Conservation (phyloP, 2,888 invertebrate genomes). For the Torymus auratus region DNA sequence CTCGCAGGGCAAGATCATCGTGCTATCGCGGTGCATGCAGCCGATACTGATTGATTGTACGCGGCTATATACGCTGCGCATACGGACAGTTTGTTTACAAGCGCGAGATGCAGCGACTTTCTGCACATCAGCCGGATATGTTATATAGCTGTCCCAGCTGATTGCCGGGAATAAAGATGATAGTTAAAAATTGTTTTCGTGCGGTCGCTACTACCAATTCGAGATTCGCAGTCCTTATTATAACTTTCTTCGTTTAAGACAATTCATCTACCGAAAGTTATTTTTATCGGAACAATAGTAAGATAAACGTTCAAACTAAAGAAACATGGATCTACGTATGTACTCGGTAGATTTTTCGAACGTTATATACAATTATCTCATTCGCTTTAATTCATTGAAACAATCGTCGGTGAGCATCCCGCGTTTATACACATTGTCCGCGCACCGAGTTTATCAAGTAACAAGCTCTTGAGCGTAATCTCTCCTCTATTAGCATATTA, state of each 20-base stretch:
- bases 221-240: neutral
- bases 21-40: constrained; percentile 41
- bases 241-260: too few species aligned
- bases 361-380: too few species aligned
- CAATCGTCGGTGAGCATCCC: too few species aligned
- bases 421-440: too few species aligned
- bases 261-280: neutral
- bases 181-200: constrained; percentile 25
- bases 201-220: neutral
- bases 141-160: neutral
- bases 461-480: too few species aligned
- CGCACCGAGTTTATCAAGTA: too few species aligned
- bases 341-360: too few species aligned
- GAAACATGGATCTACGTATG: too few species aligned
- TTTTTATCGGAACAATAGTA: neutral
- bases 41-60: constrained; percentile 52
- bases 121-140: neutral
- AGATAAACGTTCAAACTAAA: too few species aligned
- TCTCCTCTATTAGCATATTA: too few species aligned
- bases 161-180: constrained; percentile 4
- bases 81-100: constrained; percentile 48
- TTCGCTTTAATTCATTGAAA: too few species aligned
- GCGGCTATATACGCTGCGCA: neutral
- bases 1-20: constrained; percentile 42
- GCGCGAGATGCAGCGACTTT: neutral